Percentiles rank a stretch among this genome's conserved stretches.
Conservation (phyloP, 2,797 vertebrate species). For the Muraenolepis orangiensis region DNA sequence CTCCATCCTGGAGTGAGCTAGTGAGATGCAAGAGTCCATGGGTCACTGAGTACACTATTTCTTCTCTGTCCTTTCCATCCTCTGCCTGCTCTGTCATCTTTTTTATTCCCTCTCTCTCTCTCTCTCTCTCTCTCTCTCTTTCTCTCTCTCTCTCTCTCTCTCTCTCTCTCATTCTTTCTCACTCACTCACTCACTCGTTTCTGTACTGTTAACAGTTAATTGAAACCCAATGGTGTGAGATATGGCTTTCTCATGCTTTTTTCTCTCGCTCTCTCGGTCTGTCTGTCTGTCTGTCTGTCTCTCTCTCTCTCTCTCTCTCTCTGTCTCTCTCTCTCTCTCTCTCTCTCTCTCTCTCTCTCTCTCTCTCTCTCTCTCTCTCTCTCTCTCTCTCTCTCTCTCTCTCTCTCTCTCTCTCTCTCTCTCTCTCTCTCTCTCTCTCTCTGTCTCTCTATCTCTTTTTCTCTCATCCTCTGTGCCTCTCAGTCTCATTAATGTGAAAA, state of each 20-base stretch:
- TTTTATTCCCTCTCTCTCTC: too few relatives aligned
- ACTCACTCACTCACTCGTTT: constrained; percentile 3
- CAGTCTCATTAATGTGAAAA: constrained; percentile 25
- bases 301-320: constrained; percentile 15
- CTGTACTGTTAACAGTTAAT: constrained; percentile 66
- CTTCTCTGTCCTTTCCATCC: constrained; percentile 19
- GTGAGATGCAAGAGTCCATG: constrained; percentile 53
- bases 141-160: background rate
- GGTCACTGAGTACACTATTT: constrained; percentile 52
- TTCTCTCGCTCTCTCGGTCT: background rate
- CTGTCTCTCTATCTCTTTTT: background rate
- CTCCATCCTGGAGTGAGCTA: constrained; percentile 52
- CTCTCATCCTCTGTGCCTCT: constrained; percentile 26
- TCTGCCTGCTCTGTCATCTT: background rate
- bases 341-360: background rate
- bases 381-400: constrained; percentile 9
- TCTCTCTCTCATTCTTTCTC: constrained; percentile 8
- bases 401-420: constrained; percentile 5
- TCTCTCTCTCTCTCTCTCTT: too few relatives aligned
- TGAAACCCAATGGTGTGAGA: constrained; percentile 72
- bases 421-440: constrained; percentile 34
- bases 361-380: background rate
- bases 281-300: background rate
- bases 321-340: constrained; percentile 8
- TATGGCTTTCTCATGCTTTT: constrained; percentile 60